A percentile compares a stretch with the other conserved stretches of the same genome.
Evolutionary conservation across 2,888 invertebrate species (phyloP).

Genomic region (Xestoiulus laeticollis): DNA sequence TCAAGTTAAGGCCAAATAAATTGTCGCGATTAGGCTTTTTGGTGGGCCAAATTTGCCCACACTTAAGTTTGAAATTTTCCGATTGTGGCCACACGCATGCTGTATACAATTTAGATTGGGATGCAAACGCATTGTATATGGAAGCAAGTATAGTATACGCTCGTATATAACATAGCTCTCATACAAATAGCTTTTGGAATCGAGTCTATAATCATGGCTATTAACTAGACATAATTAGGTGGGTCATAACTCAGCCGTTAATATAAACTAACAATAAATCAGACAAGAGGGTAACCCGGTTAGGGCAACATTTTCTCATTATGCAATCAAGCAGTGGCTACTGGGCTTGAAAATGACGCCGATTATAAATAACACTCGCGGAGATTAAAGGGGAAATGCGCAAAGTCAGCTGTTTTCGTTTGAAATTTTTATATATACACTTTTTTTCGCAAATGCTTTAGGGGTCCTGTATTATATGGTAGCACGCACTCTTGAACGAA

Average conservation of each 20-base stretch:
- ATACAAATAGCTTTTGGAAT: background rate
- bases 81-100: background rate
- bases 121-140: background rate
- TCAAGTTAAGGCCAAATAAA: background rate
- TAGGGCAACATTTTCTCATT: constrained; percentile 17
- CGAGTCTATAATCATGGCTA: constrained; percentile 28
- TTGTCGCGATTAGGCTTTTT: background rate
- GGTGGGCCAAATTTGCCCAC: background rate
- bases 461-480: background rate
- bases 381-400: background rate
- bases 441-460: background rate
- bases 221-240: constrained; percentile 35
- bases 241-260: constrained; percentile 40
- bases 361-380: constrained; percentile 1
- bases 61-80: background rate
- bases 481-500: background rate
- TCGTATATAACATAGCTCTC: background rate
- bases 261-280: constrained; percentile 41
- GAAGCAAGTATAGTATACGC: background rate
- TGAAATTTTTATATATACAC: background rate
- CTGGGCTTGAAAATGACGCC: constrained; percentile 18
- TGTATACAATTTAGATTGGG: background rate
- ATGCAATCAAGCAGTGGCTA: constrained; percentile 25
- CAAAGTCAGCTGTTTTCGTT: background rate
- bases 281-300: constrained; percentile 5